phyloP scores from a whole-genome alignment of 2,113 vertebrate genomes.

The Hystrix brachyura region DNA sequence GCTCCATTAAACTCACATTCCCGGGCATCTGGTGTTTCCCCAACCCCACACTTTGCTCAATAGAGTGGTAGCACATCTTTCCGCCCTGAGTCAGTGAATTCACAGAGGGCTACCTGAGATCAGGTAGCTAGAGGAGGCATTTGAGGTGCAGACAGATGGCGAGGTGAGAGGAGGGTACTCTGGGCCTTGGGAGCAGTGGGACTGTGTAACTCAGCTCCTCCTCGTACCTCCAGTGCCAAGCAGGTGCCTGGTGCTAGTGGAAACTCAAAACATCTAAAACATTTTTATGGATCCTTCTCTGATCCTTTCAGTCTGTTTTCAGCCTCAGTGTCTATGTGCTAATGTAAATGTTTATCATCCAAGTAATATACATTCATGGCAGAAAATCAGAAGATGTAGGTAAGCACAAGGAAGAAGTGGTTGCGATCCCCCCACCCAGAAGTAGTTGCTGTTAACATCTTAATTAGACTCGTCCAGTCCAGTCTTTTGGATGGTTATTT shows the following conservation, averaged over 20 bases:
- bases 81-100: neutral
- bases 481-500: neutral
- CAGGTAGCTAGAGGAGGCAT: too few species aligned
- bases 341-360: neutral
- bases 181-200: too few species aligned
- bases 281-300: neutral
- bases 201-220: neutral
- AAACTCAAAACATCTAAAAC: neutral
- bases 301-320: neutral
- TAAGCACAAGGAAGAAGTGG: neutral
- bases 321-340: neutral
- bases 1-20: neutral
- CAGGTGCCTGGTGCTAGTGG: neutral
- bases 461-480: neutral
- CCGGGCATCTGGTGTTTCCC: neutral
- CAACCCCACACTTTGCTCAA: neutral
- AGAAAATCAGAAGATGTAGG: conserved; percentile 12
- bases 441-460: neutral
- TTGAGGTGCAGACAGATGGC: neutral
- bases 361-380: neutral
- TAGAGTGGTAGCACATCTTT: neutral
- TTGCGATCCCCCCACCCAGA: neutral
- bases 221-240: neutral
- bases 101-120: neutral
- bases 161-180: neutral